Evolutionary conservation across 2,888 invertebrate genomes (phyloP).

Genomic region (Hipparchia sbordonii): DNA sequence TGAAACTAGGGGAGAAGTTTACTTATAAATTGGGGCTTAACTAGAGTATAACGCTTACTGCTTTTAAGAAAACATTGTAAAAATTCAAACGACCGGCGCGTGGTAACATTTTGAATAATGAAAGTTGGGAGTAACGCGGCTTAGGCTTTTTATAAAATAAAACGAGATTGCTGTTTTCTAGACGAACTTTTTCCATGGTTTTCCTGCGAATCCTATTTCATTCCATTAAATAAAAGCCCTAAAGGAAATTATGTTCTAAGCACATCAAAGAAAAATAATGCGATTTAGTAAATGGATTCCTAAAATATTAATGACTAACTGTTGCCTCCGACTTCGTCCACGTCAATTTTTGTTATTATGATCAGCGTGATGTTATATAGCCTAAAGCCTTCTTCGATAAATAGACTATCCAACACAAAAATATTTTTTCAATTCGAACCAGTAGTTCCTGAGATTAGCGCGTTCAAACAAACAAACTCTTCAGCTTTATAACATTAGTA

Average conservation of each 20-base stretch:
- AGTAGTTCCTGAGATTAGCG: too few species aligned
- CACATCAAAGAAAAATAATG: not conserved
- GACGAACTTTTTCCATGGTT: not conserved
- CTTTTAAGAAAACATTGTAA: slow-evolving; percentile 30
- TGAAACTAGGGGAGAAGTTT: slow-evolving; percentile 24
- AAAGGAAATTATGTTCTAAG: not conserved
- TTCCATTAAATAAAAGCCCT: not conserved
- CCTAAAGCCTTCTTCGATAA: too few species aligned
- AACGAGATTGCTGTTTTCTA: slow-evolving; percentile 12
- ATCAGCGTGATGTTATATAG: too few species aligned
- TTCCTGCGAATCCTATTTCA: not conserved
- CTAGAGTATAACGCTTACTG: slow-evolving; percentile 26
- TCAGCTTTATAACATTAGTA: too few species aligned
- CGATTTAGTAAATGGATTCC: not conserved
- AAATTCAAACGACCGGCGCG: slow-evolving; percentile 25
- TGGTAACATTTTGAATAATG: slow-evolving; percentile 28
- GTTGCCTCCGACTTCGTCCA: too few species aligned
- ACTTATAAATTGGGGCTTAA: slow-evolving; percentile 30
- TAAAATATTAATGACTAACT: too few species aligned
- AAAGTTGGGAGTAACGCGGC: slow-evolving; percentile 15
- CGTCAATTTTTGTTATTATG: too few species aligned
- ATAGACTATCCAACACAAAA: too few species aligned
- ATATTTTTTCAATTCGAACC: too few species aligned
- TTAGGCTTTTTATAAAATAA: slow-evolving; percentile 18
- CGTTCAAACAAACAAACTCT: too few species aligned